Evolutionary conservation across 2,888 invertebrate species (phyloP), one percentile per base, ranked within the genome.

Genomic region (Macrosoma leucophasiata): DNA sequence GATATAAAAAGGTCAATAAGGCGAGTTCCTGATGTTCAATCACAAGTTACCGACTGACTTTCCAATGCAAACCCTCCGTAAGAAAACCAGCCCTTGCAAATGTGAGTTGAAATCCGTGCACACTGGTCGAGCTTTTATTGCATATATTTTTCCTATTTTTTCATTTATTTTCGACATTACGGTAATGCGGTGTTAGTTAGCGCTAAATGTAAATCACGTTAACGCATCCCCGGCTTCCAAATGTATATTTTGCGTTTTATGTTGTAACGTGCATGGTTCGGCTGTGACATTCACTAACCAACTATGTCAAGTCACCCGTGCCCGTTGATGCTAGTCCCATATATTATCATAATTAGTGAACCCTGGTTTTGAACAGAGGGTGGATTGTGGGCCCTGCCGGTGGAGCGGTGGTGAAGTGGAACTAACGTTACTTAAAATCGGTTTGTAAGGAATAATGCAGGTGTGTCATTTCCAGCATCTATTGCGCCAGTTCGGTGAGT

Each of bases 81-180:
- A 95, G 88, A 94, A 93, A 89, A 94, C 94, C 72, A 95, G 95
- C 86, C 95, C 95, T 74, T 91, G 93, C 86, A 95, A 95, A 90
- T 94, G 95, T 95, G 88, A 95, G 94, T 94, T 55, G 55, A 52
- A 50, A 50, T 49, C 55, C 63, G 57, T 55, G 50, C 57, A 58
- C n/a, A n/a, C n/a, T n/a, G 55, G 47, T 59, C 49, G 52, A 52
- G 46, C 29, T 48, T 47, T 48, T 51, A 33, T 45, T 50, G 43
- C 38, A 36, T 52, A 49, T 52, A 60, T 57, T 61, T 58, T 42
- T 52, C 46, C 45, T 44, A 51, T 50, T 45, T 60, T 50, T 56
- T 55, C 40, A 53, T 44, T 52, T 48, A 48, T 52, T 55, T 53
- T 52, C 51, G 59, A 57, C 62, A 63, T 59, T 66, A 62, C 58